Conservation (phyloP, 2,113 vertebrate genomes). For the Sterna hirundo region DNA sequence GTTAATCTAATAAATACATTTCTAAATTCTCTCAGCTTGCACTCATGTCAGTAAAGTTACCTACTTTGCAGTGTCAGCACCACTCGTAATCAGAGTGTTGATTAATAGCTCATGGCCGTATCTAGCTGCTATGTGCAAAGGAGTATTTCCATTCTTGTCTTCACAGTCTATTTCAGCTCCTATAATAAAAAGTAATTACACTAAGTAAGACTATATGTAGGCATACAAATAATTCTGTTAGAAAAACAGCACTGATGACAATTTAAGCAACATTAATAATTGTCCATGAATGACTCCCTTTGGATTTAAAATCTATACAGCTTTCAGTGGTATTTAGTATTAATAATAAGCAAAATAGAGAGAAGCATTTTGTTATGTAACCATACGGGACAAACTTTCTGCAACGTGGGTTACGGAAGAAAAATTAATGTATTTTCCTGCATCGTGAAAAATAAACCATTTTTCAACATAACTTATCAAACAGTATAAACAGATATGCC, state of each 20-base stretch:
- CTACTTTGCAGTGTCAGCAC: constrained; percentile 96
- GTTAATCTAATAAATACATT: not conserved
- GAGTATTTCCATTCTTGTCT: constrained; percentile 97
- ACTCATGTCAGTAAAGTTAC: constrained; percentile 42
- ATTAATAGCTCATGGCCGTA: constrained; percentile 98
- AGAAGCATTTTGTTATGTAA: not conserved
- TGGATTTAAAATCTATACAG: not conserved
- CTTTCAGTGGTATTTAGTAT: not conserved
- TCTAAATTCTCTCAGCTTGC: not conserved
- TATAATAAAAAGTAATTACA: constrained; percentile 41
- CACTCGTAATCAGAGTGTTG: constrained; percentile 95
- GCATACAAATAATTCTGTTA: not conserved
- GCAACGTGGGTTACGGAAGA: not conserved
- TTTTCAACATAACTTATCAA: not conserved
- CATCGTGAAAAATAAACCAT: not conserved
- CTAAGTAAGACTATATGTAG: not conserved
- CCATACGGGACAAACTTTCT: not conserved
- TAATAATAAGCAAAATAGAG: not conserved
- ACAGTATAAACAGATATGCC: not conserved
- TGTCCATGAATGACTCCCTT: not conserved
- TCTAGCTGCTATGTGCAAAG: constrained; percentile 95
- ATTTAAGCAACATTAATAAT: not conserved
- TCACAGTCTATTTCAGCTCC: constrained; percentile 97
- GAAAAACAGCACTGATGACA: not conserved
- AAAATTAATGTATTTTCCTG: not conserved